Conservation (phyloP, 2,113 vertebrate genomes). For the Ceyx cyanopectus region DNA sequence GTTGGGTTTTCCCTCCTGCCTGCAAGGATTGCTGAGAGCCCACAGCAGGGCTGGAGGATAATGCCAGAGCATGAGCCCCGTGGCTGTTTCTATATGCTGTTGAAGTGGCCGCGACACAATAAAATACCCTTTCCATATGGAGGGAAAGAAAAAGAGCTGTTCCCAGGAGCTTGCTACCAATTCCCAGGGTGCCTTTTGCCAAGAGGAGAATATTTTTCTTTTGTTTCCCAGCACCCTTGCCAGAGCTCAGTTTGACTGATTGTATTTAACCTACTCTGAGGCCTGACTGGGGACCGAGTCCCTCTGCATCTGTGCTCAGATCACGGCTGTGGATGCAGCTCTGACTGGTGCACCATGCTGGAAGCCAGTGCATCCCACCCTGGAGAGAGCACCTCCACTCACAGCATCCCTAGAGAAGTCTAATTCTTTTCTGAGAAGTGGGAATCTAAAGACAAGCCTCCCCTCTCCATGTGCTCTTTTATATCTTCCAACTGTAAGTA, state of each 20-base stretch:
- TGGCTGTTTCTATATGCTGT: neutral
- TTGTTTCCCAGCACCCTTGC: neutral
- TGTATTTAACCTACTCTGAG: neutral
- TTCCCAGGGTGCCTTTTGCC: constrained; percentile 36
- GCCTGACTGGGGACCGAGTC: fast-evolving
- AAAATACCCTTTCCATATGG: neutral
- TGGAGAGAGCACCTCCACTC: neutral
- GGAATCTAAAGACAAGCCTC: neutral
- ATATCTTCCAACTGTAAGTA: neutral
- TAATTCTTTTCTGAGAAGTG: neutral
- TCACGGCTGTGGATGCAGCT: fast-evolving
- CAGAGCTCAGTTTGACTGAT: neutral
- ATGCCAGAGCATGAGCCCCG: neutral
- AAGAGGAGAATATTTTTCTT: constrained; percentile 2
- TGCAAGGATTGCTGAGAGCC: neutral
- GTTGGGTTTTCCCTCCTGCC: neutral
- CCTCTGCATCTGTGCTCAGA: neutral
- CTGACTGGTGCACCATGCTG: neutral
- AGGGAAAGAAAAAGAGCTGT: constrained; percentile 6
- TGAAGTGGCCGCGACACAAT: neutral
- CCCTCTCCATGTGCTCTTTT: neutral
- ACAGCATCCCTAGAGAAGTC: neutral
- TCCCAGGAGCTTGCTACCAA: neutral
- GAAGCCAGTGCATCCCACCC: neutral
- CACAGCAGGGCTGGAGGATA: neutral